Evolutionary conservation across 2,888 invertebrate species (phyloP).

Genomic region (Eristalis intricaria): DNA sequence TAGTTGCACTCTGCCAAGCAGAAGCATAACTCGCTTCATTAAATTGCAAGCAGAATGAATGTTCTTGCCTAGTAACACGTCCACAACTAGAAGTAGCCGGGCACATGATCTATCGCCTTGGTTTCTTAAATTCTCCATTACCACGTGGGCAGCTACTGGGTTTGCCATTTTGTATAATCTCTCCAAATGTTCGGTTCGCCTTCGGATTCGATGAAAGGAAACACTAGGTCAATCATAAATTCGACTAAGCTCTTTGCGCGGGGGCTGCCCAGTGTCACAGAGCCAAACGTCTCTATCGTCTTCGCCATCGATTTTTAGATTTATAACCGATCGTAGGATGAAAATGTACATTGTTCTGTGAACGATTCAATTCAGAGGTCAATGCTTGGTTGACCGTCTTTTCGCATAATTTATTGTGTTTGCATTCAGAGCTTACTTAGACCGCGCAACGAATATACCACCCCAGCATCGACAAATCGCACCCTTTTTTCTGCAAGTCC

Average conservation of each 20-base stretch:
- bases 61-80: background rate
- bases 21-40: too few species aligned
- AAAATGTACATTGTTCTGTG: background rate
- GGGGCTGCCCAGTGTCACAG: background rate
- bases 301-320: background rate
- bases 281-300: background rate
- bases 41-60: background rate
- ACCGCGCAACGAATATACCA: background rate
- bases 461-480: slow-evolving; percentile 11
- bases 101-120: background rate
- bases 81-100: background rate
- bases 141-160: background rate
- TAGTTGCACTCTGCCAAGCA: too few species aligned
- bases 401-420: background rate
- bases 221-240: background rate
- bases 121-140: background rate
- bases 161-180: background rate
- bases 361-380: background rate
- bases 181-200: background rate
- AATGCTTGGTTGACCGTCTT: background rate
- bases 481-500: slow-evolving; percentile 56
- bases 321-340: background rate
- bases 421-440: background rate
- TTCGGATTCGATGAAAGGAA: background rate
- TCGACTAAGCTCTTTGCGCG: background rate